Percentiles rank a stretch among this genome's conserved stretches.
Conservation (phyloP, 2,888 invertebrate species). For the Caradrina kadenii region DNA sequence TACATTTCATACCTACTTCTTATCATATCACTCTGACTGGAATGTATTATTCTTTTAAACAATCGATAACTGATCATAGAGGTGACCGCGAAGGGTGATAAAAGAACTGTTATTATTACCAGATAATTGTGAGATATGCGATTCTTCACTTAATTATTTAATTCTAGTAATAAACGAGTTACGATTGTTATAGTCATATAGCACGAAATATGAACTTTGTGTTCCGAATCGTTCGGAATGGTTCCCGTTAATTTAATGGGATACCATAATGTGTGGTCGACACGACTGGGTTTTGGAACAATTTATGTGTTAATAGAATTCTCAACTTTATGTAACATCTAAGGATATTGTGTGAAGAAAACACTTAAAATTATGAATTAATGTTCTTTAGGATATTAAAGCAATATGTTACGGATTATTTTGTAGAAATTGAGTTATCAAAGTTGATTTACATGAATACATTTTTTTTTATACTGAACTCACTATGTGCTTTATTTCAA, state of each 20-base stretch:
- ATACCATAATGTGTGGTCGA: conserved; percentile 83
- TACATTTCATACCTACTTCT: conserved; percentile 69
- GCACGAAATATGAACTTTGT: conserved; percentile 77
- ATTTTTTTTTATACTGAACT: neutral
- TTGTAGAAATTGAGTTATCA: conserved; percentile 31
- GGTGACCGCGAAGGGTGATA: conserved; percentile 60
- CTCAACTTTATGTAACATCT: conserved; percentile 45
- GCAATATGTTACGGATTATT: conserved; percentile 27
- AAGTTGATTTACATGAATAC: conserved; percentile 11
- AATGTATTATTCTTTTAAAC: conserved; percentile 60
- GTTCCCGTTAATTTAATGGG: conserved; percentile 84
- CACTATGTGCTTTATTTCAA: neutral
- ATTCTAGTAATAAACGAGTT: conserved; percentile 78
- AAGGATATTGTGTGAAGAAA: conserved; percentile 53
- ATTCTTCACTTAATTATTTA: conserved; percentile 76
- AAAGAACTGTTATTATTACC: conserved; percentile 61
- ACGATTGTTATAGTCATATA: conserved; percentile 79
- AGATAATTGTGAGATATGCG: conserved; percentile 68
- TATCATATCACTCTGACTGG: conserved; percentile 63
- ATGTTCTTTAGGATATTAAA: conserved; percentile 18
- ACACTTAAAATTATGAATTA: conserved; percentile 40
- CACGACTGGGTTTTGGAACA: conserved; percentile 76
- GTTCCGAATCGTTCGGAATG: conserved; percentile 68
- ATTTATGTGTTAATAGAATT: conserved; percentile 64
- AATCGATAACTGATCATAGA: conserved; percentile 49